Evolutionary conservation across 2,888 invertebrate genomes (phyloP).

Genomic region (Drosophila atripex): DNA sequence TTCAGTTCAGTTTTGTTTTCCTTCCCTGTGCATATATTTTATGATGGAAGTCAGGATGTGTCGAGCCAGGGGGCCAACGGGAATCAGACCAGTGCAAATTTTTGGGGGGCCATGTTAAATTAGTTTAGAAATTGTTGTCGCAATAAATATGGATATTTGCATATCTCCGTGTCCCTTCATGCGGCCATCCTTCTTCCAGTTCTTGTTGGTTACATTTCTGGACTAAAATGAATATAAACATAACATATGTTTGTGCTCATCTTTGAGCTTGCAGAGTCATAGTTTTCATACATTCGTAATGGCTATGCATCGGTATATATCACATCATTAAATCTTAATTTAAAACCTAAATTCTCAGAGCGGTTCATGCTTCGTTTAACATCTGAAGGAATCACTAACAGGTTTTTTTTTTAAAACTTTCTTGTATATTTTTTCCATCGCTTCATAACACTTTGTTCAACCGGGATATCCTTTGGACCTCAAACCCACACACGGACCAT

Average conservation of each 20-base stretch:
- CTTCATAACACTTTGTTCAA: neutral
- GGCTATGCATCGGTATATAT: neutral
- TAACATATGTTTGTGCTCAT: constrained; percentile 50
- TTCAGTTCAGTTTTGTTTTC: constrained; percentile 37
- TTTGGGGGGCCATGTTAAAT: constrained; percentile 56
- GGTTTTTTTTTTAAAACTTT: neutral
- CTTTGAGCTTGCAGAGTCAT: neutral
- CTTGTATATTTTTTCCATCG: neutral
- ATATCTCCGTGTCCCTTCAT: constrained; percentile 38
- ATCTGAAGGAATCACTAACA: neutral
- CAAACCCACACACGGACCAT: neutral
- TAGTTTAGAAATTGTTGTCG: constrained; percentile 72
- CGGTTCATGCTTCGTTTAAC: neutral
- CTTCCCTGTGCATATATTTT: constrained; percentile 57
- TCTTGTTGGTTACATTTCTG: constrained; percentile 16
- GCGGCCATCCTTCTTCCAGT: neutral
- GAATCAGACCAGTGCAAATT: neutral
- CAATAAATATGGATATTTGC: constrained; percentile 70
- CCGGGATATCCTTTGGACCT: neutral
- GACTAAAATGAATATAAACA: constrained; percentile 40
- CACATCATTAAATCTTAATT: neutral
- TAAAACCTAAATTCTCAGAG: neutral
- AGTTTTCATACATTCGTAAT: neutral
- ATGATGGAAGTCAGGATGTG: constrained; percentile 14
- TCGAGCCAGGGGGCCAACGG: neutral